Evolutionary conservation across 2,797 vertebrate genomes (phyloP), one percentile per base, ranked within the genome.

Genomic region (Molossus alvarezi): DNA sequence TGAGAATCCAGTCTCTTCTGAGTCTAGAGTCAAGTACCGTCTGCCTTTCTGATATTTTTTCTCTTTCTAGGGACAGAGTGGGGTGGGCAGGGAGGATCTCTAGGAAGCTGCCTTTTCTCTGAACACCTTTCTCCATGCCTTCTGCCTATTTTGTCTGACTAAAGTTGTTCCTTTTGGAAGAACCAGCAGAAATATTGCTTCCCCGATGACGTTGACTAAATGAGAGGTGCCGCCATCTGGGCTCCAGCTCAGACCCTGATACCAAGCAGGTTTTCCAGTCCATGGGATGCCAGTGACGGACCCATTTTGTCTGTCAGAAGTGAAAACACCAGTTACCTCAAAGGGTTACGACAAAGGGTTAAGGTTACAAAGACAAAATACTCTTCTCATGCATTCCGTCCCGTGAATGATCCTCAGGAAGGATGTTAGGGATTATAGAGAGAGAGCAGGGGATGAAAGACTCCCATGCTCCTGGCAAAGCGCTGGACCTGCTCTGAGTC

Each of bases 201-300:
- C 41, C 6, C 2, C 5, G 9, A 21, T 79, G 15, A 10, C 2
- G 1, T 6, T 11, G 15, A 14, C 9, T 21, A 45, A 62, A 58
- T 48, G 41, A 57, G 6, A 0, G 1, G 37, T 2, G 1, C 6
- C 57, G 2, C 27, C 6, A 1, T 2, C 3, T 48, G 60, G 11
- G 1, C 1, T 84, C 8, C 18, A 48, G 15, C 14, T 57, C 25
- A 76, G 51, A 55, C 57, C 9, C 67, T 11, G 3, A 76, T 29
- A 79, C 23, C 27, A 29, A 6, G 20, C 25, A 37, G 4, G 88
- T 27, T 25, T 80, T 48, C 14, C 72, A 89, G 41, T 17, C 0
- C 4, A 0, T 8, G 33, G 84, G 33, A 27, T 18, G 5, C 37
- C 29, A 10, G 8, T 11, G 15, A 10, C 53, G 9, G 15, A 10